These are phyloP conservation scores for Furcifer pardalis DNA, from an alignment of 2,797 vertebrate species.

Conservation along the genomic window DNA sequence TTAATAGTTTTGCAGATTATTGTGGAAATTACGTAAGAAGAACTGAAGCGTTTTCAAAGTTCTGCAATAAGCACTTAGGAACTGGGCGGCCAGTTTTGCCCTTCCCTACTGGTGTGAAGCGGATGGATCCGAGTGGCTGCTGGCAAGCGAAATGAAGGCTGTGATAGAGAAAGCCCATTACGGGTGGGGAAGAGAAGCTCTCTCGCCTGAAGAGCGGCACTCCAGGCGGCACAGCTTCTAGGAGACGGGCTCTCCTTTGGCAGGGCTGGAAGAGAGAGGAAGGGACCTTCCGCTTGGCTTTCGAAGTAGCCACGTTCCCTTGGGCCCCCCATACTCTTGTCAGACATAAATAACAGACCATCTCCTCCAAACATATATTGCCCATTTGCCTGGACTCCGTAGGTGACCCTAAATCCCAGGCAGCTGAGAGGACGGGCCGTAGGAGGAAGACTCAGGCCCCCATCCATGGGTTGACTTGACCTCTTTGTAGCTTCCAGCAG, in stretches of 20 bases:
- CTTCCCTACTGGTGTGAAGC: conserved; percentile 68
- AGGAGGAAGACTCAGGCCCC: background rate
- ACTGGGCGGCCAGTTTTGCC: conserved; percentile 73
- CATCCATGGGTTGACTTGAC: background rate
- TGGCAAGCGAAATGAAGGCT: conserved; percentile 71
- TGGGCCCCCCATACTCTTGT: background rate
- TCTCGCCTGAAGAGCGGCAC: background rate
- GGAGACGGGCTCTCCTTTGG: background rate
- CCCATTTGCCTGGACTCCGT: background rate
- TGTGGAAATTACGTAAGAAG: background rate
- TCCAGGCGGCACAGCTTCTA: background rate
- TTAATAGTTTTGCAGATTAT: background rate
- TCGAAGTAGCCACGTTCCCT: no score
- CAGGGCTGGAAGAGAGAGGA: background rate
- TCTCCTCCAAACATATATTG: background rate
- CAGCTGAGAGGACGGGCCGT: no score
- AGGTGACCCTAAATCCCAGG: background rate
- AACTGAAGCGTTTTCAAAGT: conserved; percentile 74
- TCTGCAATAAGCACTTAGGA: conserved; percentile 75
- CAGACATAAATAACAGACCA: background rate
- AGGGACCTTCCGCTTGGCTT: background rate
- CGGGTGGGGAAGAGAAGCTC: conserved; percentile 53
- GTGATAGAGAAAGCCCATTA: conserved; percentile 47
- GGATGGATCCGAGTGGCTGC: conserved; percentile 73
- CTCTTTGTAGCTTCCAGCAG: background rate